Percentiles rank a stretch among this genome's conserved stretches.
Conservation (phyloP, 2,888 invertebrate genomes). For the Julus scandinavius region DNA sequence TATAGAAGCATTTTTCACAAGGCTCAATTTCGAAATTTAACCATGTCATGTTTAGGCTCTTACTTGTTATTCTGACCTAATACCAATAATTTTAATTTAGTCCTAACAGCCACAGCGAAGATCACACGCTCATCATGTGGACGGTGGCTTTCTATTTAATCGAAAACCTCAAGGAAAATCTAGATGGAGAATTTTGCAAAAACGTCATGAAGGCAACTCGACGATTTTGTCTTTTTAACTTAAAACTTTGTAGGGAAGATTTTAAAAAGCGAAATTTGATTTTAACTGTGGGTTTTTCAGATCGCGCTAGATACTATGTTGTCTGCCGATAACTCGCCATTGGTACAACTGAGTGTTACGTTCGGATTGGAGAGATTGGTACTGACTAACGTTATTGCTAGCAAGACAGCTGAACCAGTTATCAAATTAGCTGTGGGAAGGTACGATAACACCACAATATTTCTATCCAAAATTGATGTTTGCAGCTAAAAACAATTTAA, state of each 20-base stretch:
- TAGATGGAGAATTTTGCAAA: conserved; percentile 70
- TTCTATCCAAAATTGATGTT: neutral
- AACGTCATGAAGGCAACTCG: conserved; percentile 65
- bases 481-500: neutral
- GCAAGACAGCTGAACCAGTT: conserved; percentile 73
- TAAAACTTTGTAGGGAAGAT: neutral
- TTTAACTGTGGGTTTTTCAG: neutral
- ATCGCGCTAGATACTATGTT: conserved; percentile 46
- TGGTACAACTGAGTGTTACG: conserved; percentile 63
- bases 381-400: conserved; percentile 68
- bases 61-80: neutral
- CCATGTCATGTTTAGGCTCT: too few relatives aligned
- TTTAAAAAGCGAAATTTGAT: neutral
- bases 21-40: too few relatives aligned
- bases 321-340: conserved; percentile 46
- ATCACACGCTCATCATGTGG: conserved; percentile 78
- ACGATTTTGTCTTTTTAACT: neutral
- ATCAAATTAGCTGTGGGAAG: conserved; percentile 76
- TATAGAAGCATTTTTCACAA: too few relatives aligned
- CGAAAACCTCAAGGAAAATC: conserved; percentile 71
- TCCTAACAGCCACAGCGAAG: conserved; percentile 67
- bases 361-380: conserved; percentile 79
- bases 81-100: conserved; percentile 57
- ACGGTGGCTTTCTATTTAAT: conserved; percentile 79
- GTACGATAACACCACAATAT: conserved; percentile 59